Percentiles rank a stretch among this genome's conserved stretches.
phyloP scores from a whole-genome alignment of 2,888 invertebrate genomes.

The Hoplodrina ambigua region DNA sequence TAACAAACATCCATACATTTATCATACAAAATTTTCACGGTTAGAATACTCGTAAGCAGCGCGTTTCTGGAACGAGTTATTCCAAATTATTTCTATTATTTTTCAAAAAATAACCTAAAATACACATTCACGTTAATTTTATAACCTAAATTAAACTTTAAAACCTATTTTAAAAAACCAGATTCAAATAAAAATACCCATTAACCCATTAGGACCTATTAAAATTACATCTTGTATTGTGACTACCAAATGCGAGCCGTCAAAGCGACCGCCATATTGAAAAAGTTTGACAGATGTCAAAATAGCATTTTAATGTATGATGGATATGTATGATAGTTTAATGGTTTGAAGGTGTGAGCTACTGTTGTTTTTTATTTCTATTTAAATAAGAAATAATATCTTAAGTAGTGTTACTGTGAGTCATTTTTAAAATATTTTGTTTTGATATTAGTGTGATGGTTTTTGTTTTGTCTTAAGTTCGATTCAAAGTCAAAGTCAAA shows the following conservation, averaged over 20 bases:
- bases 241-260: constrained; percentile 54
- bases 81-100: no score
- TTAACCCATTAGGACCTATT: constrained; percentile 45
- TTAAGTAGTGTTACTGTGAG: constrained; percentile 19
- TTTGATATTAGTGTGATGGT: not conserved
- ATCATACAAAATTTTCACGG: no score
- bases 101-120: no score
- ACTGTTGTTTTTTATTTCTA: constrained; percentile 37
- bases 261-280: constrained; percentile 59
- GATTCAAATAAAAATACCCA: constrained; percentile 19
- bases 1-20: no score
- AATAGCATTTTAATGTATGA: constrained; percentile 74
- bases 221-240: constrained; percentile 40
- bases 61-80: no score
- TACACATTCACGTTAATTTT: no score
- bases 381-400: constrained; percentile 6
- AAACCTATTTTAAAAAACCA: not conserved
- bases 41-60: no score
- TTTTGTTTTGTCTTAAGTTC: no score
- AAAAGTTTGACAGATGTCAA: constrained; percentile 87
- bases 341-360: constrained; percentile 44
- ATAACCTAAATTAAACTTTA: not conserved
- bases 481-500: no score
- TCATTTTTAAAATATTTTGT: constrained; percentile 28
- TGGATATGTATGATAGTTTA: constrained; percentile 56